Evolutionary conservation across 2,888 invertebrate genomes (phyloP), one percentile per base, ranked within the genome.

Genomic region (Athetis lepigone): DNA sequence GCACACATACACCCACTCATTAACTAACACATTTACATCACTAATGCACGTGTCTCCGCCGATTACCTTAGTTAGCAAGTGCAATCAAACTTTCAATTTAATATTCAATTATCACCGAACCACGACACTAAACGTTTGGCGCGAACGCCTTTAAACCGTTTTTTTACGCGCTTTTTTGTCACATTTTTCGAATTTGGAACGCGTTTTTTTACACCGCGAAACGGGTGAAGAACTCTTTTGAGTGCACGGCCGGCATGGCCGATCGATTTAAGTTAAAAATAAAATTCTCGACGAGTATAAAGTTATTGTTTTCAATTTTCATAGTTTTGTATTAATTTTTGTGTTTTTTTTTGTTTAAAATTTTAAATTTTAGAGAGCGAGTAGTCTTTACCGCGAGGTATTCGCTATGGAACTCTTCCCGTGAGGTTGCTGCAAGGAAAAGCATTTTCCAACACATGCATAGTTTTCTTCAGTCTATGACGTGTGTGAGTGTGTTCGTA

Each of bases 391-490:
- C 95, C 95, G 95, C 95, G 95, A 95, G 95, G 95, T 95, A 93
- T 94, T 93, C 95, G 93, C 95, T 95, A 90, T 94, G 93, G 90
- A 95, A 95, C 95, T 95, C 95, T 95, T 94, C 92, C 94, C 94
- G 93, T 92, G 92, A 94, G 94, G 91, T 94, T 93, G 94, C 89
- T 92, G 95, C 95, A 94, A 95, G 94, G 94, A 95, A 95, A 95
- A 94, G 95, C 94, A 95, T 95, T 94, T 93, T 90, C 88, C 91
- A 91, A 95, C 94, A 95, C 94, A 95, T 92, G 80, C 85, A 94
- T 87, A 86, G 88, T 90, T 94, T 95, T 95, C 95, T 94, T 94
- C 85, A 81, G 85, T 25, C 59, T 66, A 68, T 51, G 62, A 69
- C 78, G 64, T 84, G 93, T 94, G 93, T 92, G 90, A 29, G 88